Base-by-base conservation (phyloP, 2,888 invertebrate genomes). In the Calameuta idolon region DNA sequence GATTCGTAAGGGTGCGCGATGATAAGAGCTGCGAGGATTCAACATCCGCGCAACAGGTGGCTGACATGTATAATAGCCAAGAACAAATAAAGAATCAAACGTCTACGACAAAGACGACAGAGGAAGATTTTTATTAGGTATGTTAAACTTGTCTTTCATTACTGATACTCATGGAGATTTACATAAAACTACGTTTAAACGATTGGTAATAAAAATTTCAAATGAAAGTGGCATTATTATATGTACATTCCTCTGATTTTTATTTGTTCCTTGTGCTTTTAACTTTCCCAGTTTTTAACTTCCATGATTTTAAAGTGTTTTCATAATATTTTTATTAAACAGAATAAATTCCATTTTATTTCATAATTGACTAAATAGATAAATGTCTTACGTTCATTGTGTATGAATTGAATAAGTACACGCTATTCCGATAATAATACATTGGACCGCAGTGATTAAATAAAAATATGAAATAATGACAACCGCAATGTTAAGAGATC, bases 21-120 rank as follows among this genome's bases (percentile, higher is more conserved):
- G 99, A 99, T 92, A 99, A 99, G 92, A 93, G 93, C 34, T 95
- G 97, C 3, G 99, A 99, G 92, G 95, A 98, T 88, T 98, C 99
- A 1, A 99, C 99, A 3, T 94, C 95, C 4, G 95, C 98, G 74
- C 94, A 95, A 85, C 99, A 99, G 93, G 94, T 98, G 69, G 97
- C 97, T 0, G 94, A 95, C 69, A 94, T 99, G 96, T 99, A 99
- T 92, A 95, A 95, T 4, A 96, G 94, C 86, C 99, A 99, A 92
- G 98, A 98, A 90, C 97, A 97, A 92, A 96, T 99, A 35, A 95
- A 95, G 87, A 96, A 96, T 91, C 94, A 95, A 84, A 79, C 87
- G 15, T 83, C 87, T 23, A 82, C 85, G 2, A 87, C 86, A 12
- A 91, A 92, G 82, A 86, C 89, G 5, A 87, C 88, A 9, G 94